These are phyloP conservation scores for Sycophila texana DNA, from an alignment of 2,888 invertebrate genomes.

Conservation along the genomic window DNA sequence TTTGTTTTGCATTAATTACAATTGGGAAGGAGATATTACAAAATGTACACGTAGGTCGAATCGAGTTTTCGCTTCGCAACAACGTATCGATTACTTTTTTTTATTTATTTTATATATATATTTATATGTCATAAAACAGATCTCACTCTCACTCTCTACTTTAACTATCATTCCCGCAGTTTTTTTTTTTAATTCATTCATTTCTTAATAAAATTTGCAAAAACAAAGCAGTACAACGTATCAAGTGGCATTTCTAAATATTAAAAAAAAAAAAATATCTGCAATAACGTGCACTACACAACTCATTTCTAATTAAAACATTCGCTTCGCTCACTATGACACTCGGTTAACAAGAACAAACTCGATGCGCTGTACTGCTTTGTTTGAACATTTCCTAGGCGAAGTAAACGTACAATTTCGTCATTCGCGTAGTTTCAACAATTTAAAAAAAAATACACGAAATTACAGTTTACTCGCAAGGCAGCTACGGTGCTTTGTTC, in stretches of 20 bases:
- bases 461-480: constrained; percentile 49
- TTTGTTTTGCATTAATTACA: constrained; percentile 71
- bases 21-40: constrained; percentile 71
- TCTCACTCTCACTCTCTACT: constrained; percentile 53
- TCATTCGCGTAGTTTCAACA: constrained; percentile 21
- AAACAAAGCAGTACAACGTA: constrained; percentile 57
- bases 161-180: constrained; percentile 50
- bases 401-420: constrained; percentile 33
- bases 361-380: constrained; percentile 52
- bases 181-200: constrained; percentile 42
- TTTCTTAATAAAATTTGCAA: constrained; percentile 43
- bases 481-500: constrained; percentile 56
- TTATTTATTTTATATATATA: constrained; percentile 48
- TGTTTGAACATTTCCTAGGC: constrained; percentile 39
- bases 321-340: constrained; percentile 25
- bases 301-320: constrained; percentile 29
- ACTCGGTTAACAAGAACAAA: constrained; percentile 37
- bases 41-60: constrained; percentile 72
- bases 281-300: constrained; percentile 15
- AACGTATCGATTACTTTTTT: constrained; percentile 50
- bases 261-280: constrained; percentile 9
- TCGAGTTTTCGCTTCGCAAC: constrained; percentile 62
- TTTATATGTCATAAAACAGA: constrained; percentile 50
- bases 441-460: constrained; percentile 44
- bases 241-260: constrained; percentile 24